Evolutionary conservation across 2,113 vertebrate genomes (phyloP), one percentile per base, ranked within the genome.

Genomic region (Zingel zingel): DNA sequence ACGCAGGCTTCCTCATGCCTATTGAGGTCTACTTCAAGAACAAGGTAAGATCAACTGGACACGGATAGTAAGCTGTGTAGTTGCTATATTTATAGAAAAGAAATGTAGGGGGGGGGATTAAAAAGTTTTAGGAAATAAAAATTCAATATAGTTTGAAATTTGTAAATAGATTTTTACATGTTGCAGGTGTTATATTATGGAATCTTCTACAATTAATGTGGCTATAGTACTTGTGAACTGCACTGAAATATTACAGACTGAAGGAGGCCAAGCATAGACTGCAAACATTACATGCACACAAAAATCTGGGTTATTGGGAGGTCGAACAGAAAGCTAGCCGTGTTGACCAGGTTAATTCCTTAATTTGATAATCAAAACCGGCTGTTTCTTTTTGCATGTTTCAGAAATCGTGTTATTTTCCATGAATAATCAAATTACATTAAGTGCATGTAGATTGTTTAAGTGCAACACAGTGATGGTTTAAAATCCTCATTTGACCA

Each of bases 11-110:
- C 95, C 98, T 99, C 90, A 99, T 99, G 97, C 98, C 98, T 56
- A 99, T 99, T 74, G 98, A 99, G 93, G 98, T 99, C 82, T 96
- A 99, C 96, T 99, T 99, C 95, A 99, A 97, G 92, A 99, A 99
- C 94, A 99, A 97, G 98, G 98, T 98, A 94, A 93, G 92, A 27
- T 7, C 0, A 16, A 65, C n/a, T 5, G 33, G 10, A n/a, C n/a
- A 30, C 6, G 2, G 5, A 30, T 2, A 11, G 23, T 63, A 58
- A 53, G 23, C n/a, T 71, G 1, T n/a, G 16, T 62, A 39, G 58
- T n/a, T 16, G 0, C 12, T 61, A 16, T 51, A 21, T 57, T 50
- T 8, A 14, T 18, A 45, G 18, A 56, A 13, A 64, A 12, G 1
- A 62, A 12, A 53, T 45, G 30, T n/a, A 62, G 30, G n/a, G 19